Evolutionary conservation across 2,888 invertebrate genomes (phyloP), one percentile per base, ranked within the genome.

Genomic region (Holacanthella duospinosa): DNA sequence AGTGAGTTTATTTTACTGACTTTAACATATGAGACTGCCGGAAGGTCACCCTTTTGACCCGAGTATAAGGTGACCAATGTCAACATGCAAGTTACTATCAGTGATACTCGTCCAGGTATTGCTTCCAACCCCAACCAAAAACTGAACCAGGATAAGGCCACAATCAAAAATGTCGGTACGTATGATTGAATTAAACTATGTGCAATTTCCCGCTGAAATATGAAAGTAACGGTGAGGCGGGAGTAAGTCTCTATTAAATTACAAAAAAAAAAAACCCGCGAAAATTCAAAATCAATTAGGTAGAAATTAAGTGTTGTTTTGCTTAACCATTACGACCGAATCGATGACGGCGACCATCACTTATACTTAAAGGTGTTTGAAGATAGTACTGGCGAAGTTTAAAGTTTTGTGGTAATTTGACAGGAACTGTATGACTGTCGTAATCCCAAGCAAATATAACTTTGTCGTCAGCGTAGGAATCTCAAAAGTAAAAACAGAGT

Each of bases 61-160:
- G 89, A 88, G 74, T 90, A 90, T 88, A 89, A 89, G 25, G 89
- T 90, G 55, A 89, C 88, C 53, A 90, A 78, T 0, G 89, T 89
- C 73, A 90, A 80, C 84, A 90, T 86, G 76, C 89, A 89, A 12
- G 89, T 90, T 24, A 90, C 88, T 61, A 90, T 79, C 29, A 90
- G 77, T 0, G 89, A 88, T 9, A 89, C 88, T 55, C 90, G 80
- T 0, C 89, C 90, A 1, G 90, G 89, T 59, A 89, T 87, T 0
- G 89, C 89, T 74, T 90, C 90, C 72, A 89, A 77, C 57, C 88
- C 89, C 29, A 90, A 77, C 89, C 89, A 90, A 76, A 90, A 90
- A 74, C 89, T 88, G 76, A 89, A 89, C 89, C 89, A 90, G 2
- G 88, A 89, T 6, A 90, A 76, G 82, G 88, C 86, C 12, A 90